Conservation (phyloP, 2,797 vertebrate species). For the Girardinus metallicus region DNA sequence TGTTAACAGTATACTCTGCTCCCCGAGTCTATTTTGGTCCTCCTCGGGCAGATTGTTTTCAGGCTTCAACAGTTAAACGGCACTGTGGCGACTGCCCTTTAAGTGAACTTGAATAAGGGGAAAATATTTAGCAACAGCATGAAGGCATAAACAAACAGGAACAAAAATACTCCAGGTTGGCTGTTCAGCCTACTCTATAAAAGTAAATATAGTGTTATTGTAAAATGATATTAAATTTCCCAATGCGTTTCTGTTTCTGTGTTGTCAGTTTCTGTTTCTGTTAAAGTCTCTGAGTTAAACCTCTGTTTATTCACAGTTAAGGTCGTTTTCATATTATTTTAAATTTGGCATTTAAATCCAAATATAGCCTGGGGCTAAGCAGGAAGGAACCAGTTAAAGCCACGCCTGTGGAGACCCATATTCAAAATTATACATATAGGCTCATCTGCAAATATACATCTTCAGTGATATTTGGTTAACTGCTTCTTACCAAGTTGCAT, state of each 20-base stretch:
- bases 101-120: conserved; percentile 37
- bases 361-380: too few species aligned
- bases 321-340: neutral
- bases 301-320: neutral
- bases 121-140: conserved; percentile 24
- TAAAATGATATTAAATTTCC: neutral
- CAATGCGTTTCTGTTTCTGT: neutral
- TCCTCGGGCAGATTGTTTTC: conserved; percentile 29
- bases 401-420: neutral
- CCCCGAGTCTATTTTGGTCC: conserved; percentile 42
- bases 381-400: too few species aligned
- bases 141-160: conserved; percentile 33
- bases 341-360: too few species aligned
- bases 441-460: neutral
- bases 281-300: neutral
- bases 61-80: conserved; percentile 37
- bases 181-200: neutral
- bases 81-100: conserved; percentile 42
- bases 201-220: neutral
- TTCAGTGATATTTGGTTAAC: neutral
- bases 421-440: neutral
- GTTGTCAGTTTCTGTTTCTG: neutral
- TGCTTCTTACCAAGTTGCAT: neutral
- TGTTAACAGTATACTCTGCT: conserved; percentile 15
- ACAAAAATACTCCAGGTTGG: conserved; percentile 22